These are phyloP conservation scores for Baccha elongata DNA, from an alignment of 2,888 invertebrate species.

Conservation along the genomic window DNA sequence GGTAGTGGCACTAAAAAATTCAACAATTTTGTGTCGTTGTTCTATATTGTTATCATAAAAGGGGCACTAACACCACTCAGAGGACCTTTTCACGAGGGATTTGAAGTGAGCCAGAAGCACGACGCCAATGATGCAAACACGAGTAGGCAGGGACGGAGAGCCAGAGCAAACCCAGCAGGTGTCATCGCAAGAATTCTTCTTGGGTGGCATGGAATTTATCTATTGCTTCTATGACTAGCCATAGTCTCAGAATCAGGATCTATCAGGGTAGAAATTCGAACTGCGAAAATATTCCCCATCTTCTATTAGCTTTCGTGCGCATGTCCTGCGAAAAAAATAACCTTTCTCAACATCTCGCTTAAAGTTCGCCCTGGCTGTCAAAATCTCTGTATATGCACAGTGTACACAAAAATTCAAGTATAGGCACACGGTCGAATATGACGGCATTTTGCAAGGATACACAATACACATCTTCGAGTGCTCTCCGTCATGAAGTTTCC, in stretches of 20 bases:
- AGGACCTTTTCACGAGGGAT: slow-evolving; percentile 53
- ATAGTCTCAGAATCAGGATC: slow-evolving; percentile 33
- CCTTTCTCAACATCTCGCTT: slow-evolving; percentile 66
- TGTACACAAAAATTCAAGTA: slow-evolving; percentile 46
- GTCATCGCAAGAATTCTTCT: slow-evolving; percentile 41
- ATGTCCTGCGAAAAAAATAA: slow-evolving; percentile 68
- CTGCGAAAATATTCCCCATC: slow-evolving; percentile 61
- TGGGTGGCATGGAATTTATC: slow-evolving; percentile 46
- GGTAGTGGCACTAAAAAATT: slow-evolving; percentile 53
- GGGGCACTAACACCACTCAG: slow-evolving; percentile 54
- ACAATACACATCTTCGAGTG: slow-evolving; percentile 66
- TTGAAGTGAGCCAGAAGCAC: slow-evolving; percentile 47
- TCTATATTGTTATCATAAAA: slow-evolving; percentile 61
- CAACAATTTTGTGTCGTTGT: slow-evolving; percentile 62
- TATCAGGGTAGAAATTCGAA: slow-evolving; percentile 58
- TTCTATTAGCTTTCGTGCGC: slow-evolving; percentile 30
- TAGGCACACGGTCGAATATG: slow-evolving; percentile 42
- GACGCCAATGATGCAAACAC: slow-evolving; percentile 45
- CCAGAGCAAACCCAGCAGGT: slow-evolving; percentile 45
- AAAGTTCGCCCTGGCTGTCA: slow-evolving; percentile 56
- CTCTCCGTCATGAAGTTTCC: slow-evolving; percentile 51
- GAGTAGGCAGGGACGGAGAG: not conserved
- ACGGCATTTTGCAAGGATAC: slow-evolving; percentile 66
- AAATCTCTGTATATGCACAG: slow-evolving; percentile 54
- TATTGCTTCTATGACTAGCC: slow-evolving; percentile 38